Evolutionary conservation across 1,140 invertebrate species (phyloP).

Genomic region (Hyles vespertilio): DNA sequence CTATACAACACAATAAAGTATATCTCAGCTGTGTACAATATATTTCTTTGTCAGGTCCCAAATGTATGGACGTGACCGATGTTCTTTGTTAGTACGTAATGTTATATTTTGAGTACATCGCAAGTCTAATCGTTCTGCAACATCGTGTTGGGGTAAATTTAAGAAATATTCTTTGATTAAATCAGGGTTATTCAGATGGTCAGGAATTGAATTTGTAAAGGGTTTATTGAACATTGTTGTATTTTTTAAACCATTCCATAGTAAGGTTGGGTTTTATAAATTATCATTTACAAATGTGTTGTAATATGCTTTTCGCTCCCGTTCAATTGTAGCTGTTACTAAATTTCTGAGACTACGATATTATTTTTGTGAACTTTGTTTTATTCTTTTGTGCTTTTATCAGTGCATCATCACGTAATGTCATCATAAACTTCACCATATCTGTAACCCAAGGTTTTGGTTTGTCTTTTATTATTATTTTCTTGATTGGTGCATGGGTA

Average conservation of each 20-base stretch:
- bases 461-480: neutral
- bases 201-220: slow-evolving; percentile 1
- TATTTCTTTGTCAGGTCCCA: no score
- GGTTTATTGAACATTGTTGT: slow-evolving; percentile 3
- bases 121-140: no score
- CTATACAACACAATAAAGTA: no score
- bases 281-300: slow-evolving; percentile 17
- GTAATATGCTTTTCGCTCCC: slow-evolving; percentile 17
- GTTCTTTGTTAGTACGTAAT: no score
- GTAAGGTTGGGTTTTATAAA: slow-evolving; percentile 2
- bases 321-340: slow-evolving; percentile 9
- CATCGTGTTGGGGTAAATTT: no score
- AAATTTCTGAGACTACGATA: slow-evolving; percentile 14
- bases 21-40: no score
- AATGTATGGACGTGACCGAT: no score
- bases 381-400: slow-evolving; percentile 4
- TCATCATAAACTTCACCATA: slow-evolving; percentile 9
- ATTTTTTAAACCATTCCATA: slow-evolving; percentile 14
- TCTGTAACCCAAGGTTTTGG: slow-evolving; percentile 13
- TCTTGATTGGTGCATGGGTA: slow-evolving; percentile 4
- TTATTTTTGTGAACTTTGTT: slow-evolving; percentile 7
- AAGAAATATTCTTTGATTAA: no score
- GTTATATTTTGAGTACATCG: no score
- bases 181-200: slow-evolving; percentile 14
- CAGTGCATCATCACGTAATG: slow-evolving; percentile 9